A percentile compares a stretch with the other conserved stretches of the same genome.
Evolutionary conservation across 2,113 vertebrate genomes (phyloP).

Genomic region (Saguinus imperator): DNA sequence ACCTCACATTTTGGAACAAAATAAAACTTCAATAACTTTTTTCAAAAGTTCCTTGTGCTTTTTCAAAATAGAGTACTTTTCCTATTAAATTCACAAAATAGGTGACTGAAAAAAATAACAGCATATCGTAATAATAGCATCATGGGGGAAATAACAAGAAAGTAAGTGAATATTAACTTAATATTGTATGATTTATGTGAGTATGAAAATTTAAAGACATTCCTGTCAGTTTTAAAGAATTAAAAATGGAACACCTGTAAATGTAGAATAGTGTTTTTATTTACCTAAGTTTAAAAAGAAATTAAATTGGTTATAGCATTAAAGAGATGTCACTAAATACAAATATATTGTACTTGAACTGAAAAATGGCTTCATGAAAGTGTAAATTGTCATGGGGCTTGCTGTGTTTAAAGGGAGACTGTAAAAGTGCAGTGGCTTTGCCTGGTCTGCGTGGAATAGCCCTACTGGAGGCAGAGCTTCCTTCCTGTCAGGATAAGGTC

Average conservation of each 20-base stretch:
- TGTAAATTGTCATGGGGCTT: background rate
- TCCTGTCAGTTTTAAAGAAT: constrained; percentile 25
- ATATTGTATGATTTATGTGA: background rate
- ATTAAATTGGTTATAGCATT: background rate
- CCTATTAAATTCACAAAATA: background rate
- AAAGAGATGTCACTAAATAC: background rate
- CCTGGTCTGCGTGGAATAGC: background rate
- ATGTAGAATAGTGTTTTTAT: constrained; percentile 11
- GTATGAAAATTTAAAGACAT: constrained; percentile 24
- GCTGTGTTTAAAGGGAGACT: background rate
- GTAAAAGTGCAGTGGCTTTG: background rate
- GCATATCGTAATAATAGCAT: background rate
- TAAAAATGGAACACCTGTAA: constrained; percentile 8
- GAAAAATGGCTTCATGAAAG: background rate
- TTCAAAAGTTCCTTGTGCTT: background rate
- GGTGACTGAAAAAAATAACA: constrained; percentile 45
- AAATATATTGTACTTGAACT: background rate
- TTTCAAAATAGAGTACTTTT: constrained; percentile 36
- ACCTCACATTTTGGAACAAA: constrained; percentile 2
- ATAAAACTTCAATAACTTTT: background rate
- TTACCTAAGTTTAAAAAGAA: background rate
- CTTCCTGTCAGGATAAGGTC: constrained; percentile 62
- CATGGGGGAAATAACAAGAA: background rate
- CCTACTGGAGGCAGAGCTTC: constrained; percentile 24
- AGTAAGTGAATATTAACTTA: background rate